phyloP scores from a whole-genome alignment of 2,113 vertebrate genomes.

The Triplophysa rosa region DNA sequence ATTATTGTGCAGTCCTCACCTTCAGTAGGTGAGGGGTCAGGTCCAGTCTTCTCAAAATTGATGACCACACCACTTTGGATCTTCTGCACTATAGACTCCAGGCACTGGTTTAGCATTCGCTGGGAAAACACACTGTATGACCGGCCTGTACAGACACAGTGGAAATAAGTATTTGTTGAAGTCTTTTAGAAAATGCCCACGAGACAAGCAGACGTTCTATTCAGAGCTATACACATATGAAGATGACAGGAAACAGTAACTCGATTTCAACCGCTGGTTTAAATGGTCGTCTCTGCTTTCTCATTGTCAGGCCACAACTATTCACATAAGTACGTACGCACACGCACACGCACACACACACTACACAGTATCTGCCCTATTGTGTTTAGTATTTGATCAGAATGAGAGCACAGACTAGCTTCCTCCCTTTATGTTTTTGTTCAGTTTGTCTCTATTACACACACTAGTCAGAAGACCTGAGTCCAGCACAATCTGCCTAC shows the following conservation, averaged over 20 bases:
- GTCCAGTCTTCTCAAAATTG: conserved; percentile 96
- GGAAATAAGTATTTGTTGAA: not conserved
- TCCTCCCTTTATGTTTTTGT: not conserved
- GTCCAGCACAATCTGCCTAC: conserved; percentile 18
- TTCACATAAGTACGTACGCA: not conserved
- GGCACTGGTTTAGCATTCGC: conserved; percentile 95
- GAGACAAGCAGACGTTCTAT: not conserved
- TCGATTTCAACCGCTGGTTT: not conserved
- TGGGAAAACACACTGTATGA: conserved; percentile 95
- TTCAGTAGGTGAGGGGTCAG: conserved; percentile 85
- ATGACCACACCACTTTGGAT: conserved; percentile 97
- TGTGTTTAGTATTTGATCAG: conserved; percentile 25
- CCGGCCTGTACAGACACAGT: conserved; percentile 76
- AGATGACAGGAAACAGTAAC: too few species aligned
- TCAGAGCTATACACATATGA: not conserved
- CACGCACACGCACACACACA: not conserved
- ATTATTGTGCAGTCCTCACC: conserved; percentile 63
- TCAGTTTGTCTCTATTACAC: conserved; percentile 17
- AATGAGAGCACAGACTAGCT: conserved; percentile 14
- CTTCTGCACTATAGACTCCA: conserved; percentile 97
- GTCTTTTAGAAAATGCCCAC: not conserved
- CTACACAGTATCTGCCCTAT: not conserved
- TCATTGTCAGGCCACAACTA: conserved; percentile 12
- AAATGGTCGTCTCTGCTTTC: not conserved
- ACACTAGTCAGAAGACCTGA: conserved; percentile 10